These are phyloP conservation scores for Neolamprologus modestus DNA, from an alignment of 2,113 vertebrate species.

Conservation along the genomic window DNA sequence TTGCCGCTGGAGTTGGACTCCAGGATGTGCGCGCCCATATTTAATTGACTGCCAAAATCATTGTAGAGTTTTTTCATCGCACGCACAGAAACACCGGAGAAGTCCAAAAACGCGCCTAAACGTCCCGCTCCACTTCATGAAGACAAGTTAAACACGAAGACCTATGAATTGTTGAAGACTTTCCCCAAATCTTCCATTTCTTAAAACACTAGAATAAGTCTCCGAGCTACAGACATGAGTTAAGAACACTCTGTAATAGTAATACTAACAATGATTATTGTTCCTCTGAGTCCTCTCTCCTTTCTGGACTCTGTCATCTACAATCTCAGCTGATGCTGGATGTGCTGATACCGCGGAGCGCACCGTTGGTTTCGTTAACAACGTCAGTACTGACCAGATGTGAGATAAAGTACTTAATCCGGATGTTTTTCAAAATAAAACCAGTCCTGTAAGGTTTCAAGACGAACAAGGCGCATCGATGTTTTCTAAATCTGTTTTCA, in stretches of 20 bases:
- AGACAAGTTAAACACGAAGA: conserved; percentile 1
- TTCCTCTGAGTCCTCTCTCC: not conserved
- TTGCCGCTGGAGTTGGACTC: conserved; percentile 67
- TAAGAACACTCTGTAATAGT: not conserved
- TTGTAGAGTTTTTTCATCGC: not conserved
- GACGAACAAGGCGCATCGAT: rapidly evolving
- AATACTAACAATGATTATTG: not conserved
- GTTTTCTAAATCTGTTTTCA: not conserved
- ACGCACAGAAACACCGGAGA: not conserved
- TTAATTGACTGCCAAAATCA: conserved; percentile 16
- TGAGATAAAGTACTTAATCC: not conserved
- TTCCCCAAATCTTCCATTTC: conserved; percentile 23
- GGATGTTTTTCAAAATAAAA: conserved; percentile 19
- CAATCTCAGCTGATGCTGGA: not conserved
- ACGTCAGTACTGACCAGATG: not conserved
- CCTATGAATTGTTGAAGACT: not conserved
- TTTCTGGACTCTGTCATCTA: not conserved
- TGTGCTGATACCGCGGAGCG: not conserved
- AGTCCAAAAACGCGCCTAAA: not conserved
- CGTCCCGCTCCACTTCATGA: conserved; percentile 15
- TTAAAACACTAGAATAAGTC: not conserved
- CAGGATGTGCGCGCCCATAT: conserved; percentile 54
- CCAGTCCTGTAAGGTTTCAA: not conserved
- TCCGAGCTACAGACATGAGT: not conserved
- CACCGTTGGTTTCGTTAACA: conserved; percentile 9